Evolutionary conservation across 1,140 invertebrate species (phyloP).

Genomic region (Xylocopa sonorina): DNA sequence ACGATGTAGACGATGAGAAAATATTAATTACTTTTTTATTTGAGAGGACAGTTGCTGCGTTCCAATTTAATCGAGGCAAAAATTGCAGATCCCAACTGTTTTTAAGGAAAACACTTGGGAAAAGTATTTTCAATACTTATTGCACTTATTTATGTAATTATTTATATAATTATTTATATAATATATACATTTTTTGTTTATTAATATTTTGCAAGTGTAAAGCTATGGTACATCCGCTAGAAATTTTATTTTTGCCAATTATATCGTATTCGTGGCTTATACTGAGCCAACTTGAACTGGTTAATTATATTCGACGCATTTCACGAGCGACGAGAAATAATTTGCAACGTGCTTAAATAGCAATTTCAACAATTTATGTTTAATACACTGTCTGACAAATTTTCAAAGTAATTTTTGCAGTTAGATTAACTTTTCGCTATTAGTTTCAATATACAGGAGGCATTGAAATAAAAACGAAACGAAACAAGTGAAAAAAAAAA

Average conservation of each 20-base stretch:
- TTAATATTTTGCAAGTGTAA: too few relatives aligned
- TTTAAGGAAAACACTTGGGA: too few relatives aligned
- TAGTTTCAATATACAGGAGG: constrained; percentile 6
- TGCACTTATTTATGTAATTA: too few relatives aligned
- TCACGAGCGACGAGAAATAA: too few relatives aligned
- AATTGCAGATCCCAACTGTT: too few relatives aligned
- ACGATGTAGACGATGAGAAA: too few relatives aligned
- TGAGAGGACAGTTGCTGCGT: too few relatives aligned
- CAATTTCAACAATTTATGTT: neutral
- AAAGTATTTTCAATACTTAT: too few relatives aligned
- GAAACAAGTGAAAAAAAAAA: neutral
- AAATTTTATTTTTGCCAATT: neutral
- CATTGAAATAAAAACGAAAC: neutral
- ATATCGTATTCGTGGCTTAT: neutral
- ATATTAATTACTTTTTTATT: too few relatives aligned
- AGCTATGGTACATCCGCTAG: neutral
- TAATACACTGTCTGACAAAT: neutral
- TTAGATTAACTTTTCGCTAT: constrained; percentile 10
- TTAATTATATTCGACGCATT: neutral
- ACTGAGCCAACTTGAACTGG: neutral
- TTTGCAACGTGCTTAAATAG: constrained; percentile 1
- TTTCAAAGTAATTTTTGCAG: neutral
- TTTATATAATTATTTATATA: too few relatives aligned
- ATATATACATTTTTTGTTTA: too few relatives aligned
- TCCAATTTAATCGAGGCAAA: too few relatives aligned